Evolutionary conservation across 2,797 vertebrate species (phyloP).

Genomic region (Ataeniobius toweri): DNA sequence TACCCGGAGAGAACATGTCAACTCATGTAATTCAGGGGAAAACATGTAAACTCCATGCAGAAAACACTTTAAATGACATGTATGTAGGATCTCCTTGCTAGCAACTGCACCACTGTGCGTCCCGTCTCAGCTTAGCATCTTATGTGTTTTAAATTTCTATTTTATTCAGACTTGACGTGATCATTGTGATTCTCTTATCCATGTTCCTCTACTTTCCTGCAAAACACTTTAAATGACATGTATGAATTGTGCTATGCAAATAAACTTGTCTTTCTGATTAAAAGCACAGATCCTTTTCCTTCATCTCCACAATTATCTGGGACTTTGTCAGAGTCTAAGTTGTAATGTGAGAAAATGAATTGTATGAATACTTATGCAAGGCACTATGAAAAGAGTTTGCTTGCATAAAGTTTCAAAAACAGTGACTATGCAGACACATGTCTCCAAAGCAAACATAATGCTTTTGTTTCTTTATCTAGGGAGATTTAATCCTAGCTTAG

Average conservation of each 20-base stretch:
- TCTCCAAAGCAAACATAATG: conserved; percentile 9
- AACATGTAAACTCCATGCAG: not conserved
- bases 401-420: not conserved
- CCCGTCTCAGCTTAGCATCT: not conserved
- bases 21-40: not conserved
- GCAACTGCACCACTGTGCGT: not conserved
- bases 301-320: not conserved
- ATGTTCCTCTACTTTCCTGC: not conserved
- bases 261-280: not conserved
- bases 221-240: not conserved
- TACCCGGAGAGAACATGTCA: not conserved
- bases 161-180: not conserved
- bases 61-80: no score
- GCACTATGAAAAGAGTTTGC: not conserved
- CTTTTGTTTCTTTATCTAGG: conserved; percentile 6
- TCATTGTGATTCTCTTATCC: not conserved
- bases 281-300: not conserved
- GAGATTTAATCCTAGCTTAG: not conserved
- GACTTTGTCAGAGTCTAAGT: not conserved
- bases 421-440: not conserved
- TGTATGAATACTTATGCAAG: not conserved
- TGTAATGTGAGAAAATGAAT: not conserved
- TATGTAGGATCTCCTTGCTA: no score
- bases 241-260: not conserved
- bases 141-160: not conserved